These are phyloP conservation scores for Halyomorpha halys DNA, from an alignment of 1,140 invertebrate genomes.

Conservation along the genomic window DNA sequence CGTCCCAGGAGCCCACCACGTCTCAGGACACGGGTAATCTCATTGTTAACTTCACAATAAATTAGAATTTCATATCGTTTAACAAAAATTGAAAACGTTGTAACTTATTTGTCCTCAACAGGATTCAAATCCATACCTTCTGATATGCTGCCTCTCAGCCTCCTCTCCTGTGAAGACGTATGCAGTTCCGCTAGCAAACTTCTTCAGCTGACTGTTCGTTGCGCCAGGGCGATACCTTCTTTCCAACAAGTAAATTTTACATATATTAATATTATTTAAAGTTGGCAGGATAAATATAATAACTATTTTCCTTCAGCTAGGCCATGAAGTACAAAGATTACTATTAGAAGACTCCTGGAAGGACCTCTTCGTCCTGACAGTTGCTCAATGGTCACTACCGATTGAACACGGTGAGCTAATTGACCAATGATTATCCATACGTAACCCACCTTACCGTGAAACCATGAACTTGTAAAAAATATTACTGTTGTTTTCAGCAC, in stretches of 20 bases:
- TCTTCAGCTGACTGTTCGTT: conserved; percentile 63
- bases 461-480: too few relatives aligned
- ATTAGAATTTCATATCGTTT: too few relatives aligned
- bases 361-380: conserved; percentile 72
- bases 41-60: too few relatives aligned
- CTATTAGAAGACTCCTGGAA: conserved; percentile 70
- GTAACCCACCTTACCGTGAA: too few relatives aligned
- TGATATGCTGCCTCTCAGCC: neutral
- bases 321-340: conserved; percentile 54
- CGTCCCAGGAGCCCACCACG: neutral
- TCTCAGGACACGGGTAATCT: neutral
- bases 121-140: neutral
- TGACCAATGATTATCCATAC: too few relatives aligned
- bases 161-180: neutral
- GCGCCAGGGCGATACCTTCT: conserved; percentile 62
- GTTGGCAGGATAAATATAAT: too few relatives aligned
- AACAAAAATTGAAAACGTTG: too few relatives aligned
- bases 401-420: conserved; percentile 59
- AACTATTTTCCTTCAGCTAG: conserved; percentile 42
- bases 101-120: neutral
- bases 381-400: conserved; percentile 65
- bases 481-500: too few relatives aligned
- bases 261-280: neutral
- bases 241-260: conserved; percentile 49
- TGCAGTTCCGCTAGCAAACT: conserved; percentile 34